Base-by-base conservation (phyloP, 2,113 vertebrate genomes). In the Seriola aureovittata region DNA sequence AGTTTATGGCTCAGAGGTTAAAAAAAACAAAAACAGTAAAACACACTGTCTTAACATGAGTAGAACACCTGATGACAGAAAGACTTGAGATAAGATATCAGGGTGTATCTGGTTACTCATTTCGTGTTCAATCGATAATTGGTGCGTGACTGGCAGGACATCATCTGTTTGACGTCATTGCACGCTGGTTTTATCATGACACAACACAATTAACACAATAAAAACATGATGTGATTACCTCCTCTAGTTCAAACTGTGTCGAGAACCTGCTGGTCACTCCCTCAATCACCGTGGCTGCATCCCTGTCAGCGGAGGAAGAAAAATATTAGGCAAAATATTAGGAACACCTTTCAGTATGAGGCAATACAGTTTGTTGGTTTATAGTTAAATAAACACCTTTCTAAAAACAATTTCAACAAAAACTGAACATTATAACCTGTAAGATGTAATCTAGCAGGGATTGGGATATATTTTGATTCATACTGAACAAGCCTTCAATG, bases 251-350 rank as follows among this genome's bases (percentile, higher is more conserved):
- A 16, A 94, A 96, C 1, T 95, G 86, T 0, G 95, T 88, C 23
- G 96, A 94, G 70, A 99, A 99, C n/a, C 97, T 91, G 34, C 89
- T 81, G 0, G 96, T 96, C 80, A 97, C 96, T 0, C 34, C n/a
- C 0, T 38, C 44, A 32, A 99, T 95, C 87, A 99, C 90, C 14
- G 80, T 84, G 1, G 86, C 85, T 0, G 92, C 89, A 91, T 67
- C 93, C 95, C 94, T 85, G 82, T 11, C 4, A 7, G 46, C 12
- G 60, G 85, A 85, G 29, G 23, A 57, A 1, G 8, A 54, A 21
- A 54, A n/a, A 54, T n/a, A 46, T 38, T 5, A 29, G 12, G 32
- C 16, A 58, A 29, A 42, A n/a, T 1, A 52, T 67, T 4, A 50
- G 21, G 17, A 46, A 55, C 19, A 36, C 23, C 38, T 38, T 38